These are phyloP conservation scores for Gerosis bhagava DNA, from an alignment of 2,888 invertebrate genomes.

Conservation along the genomic window DNA sequence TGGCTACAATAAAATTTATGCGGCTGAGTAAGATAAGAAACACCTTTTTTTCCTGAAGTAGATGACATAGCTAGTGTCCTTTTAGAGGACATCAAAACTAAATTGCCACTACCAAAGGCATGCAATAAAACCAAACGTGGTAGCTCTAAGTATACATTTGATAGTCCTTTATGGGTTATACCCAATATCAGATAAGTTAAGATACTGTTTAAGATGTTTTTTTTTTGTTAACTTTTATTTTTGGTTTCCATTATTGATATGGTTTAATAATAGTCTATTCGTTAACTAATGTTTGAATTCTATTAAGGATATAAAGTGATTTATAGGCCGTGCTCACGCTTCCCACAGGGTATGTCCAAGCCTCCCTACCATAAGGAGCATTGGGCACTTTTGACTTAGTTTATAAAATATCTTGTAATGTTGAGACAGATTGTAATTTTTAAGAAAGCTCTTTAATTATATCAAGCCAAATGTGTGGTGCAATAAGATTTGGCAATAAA, in stretches of 20 bases:
- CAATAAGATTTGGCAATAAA: too few species aligned
- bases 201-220: slow-evolving; percentile 7
- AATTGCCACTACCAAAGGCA: slow-evolving; percentile 13
- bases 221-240: slow-evolving; percentile 6
- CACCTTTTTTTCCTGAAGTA: slow-evolving; percentile 29
- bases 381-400: slow-evolving; percentile 21
- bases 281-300: neutral
- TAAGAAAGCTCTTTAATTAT: too few species aligned
- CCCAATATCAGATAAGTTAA: slow-evolving; percentile 11
- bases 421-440: slow-evolving; percentile 11
- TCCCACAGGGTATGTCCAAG: slow-evolving; percentile 23
- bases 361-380: slow-evolving; percentile 26
- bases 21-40: slow-evolving; percentile 33
- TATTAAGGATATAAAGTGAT: slow-evolving; percentile 14
- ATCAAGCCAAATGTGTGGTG: too few species aligned
- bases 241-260: neutral
- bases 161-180: slow-evolving; percentile 2
- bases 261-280: neutral
- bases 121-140: slow-evolving; percentile 21
- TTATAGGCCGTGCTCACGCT: slow-evolving; percentile 25
- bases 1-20: slow-evolving; percentile 36
- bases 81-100: slow-evolving; percentile 14
- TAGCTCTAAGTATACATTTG: slow-evolving; percentile 14
- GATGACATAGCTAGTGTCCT: slow-evolving; percentile 16
- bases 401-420: slow-evolving; percentile 12